Conservation (phyloP, 92 coral and sea anemone genomes). For the Paramuricea clavata region DNA sequence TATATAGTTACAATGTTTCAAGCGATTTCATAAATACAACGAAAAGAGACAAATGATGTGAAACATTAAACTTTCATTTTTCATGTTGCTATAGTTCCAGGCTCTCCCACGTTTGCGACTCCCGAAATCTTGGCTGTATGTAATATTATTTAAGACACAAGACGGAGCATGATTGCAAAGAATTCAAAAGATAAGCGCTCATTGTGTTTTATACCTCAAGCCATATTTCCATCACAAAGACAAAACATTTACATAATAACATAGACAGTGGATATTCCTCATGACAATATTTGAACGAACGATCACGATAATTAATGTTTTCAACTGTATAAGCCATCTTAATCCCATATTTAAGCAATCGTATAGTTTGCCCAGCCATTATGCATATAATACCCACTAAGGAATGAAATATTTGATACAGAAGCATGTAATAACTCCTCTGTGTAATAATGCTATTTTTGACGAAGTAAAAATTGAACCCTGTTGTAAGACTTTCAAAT, state of each 20-base stretch:
- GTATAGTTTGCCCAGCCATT: neutral
- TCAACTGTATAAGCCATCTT: neutral
- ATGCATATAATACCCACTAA: neutral
- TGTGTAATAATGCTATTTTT: neutral
- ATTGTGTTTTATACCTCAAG: too few species aligned
- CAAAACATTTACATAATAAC: constrained; percentile 11
- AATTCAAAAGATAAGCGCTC: neutral
- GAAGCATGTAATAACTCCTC: neutral
- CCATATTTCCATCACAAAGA: constrained; percentile 6
- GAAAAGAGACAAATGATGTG: too few species aligned
- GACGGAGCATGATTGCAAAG: too few species aligned
- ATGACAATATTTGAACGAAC: neutral
- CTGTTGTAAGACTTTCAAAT: neutral
- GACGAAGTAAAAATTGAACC: neutral
- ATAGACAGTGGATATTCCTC: neutral
- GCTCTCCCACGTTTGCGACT: too few species aligned
- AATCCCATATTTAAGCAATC: constrained; percentile 8
- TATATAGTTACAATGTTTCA: too few species aligned
- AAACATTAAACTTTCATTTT: too few species aligned
- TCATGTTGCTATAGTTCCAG: too few species aligned
- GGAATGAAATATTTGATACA: neutral
- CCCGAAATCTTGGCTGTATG: too few species aligned
- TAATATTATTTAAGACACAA: too few species aligned
- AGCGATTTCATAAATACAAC: too few species aligned
- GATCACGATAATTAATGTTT: constrained; percentile 7